Evolutionary conservation across 2,888 invertebrate genomes (phyloP).

Genomic region (Cyaniris semiargus): DNA sequence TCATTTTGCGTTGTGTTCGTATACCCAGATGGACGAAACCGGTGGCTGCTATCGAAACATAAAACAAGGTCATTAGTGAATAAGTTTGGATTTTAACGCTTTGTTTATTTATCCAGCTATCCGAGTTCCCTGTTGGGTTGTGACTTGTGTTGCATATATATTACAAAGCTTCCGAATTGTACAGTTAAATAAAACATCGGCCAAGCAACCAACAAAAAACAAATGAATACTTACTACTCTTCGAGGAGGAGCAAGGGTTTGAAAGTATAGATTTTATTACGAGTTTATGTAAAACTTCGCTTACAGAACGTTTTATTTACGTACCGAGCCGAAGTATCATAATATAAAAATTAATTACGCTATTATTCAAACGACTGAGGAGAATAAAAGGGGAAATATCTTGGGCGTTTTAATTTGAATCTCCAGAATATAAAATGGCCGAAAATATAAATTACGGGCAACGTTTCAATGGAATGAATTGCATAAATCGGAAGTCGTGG

Average conservation of each 20-base stretch:
- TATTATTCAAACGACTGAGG: constrained; percentile 35
- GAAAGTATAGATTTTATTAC: background rate
- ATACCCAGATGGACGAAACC: constrained; percentile 11
- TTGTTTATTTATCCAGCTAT: background rate
- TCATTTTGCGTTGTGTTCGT: background rate
- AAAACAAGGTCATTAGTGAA: background rate
- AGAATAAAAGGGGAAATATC: constrained; percentile 34
- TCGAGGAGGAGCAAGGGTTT: background rate
- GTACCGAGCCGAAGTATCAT: constrained; percentile 8
- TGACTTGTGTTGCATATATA: background rate
- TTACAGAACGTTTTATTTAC: constrained; percentile 7
- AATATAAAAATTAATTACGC: constrained; percentile 30
- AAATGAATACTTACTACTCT: background rate
- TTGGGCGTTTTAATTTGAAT: constrained; percentile 38
- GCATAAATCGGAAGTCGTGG: constrained; percentile 64
- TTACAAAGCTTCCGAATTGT: background rate
- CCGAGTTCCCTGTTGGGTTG: background rate
- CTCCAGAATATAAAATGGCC: constrained; percentile 35
- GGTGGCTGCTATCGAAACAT: background rate
- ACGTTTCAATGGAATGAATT: constrained; percentile 61
- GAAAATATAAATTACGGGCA: constrained; percentile 47
- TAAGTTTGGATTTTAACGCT: background rate
- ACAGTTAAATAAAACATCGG: background rate
- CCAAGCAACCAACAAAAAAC: background rate
- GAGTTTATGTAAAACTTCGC: background rate